A percentile compares a stretch with the other conserved stretches of the same genome.
phyloP scores from a whole-genome alignment of 1,140 invertebrate species.

The Macrocentrus cingulum region DNA sequence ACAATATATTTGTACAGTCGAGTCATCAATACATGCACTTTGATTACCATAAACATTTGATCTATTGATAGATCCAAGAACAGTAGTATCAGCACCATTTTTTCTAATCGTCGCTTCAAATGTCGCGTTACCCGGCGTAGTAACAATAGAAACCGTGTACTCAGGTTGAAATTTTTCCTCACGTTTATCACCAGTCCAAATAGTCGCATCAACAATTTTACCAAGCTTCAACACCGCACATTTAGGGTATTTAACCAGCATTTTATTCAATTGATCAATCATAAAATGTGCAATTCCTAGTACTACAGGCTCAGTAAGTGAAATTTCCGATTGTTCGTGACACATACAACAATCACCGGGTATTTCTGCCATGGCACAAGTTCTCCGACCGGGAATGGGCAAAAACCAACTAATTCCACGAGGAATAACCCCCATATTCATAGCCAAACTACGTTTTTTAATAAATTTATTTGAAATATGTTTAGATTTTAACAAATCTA shows the following conservation, averaged over 20 bases:
- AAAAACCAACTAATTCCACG: conserved; percentile 77
- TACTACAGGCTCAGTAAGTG: conserved; percentile 56
- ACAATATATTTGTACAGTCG: conserved; percentile 76
- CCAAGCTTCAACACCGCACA: conserved; percentile 63
- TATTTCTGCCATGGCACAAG: conserved; percentile 74
- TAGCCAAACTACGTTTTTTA: conserved; percentile 30
- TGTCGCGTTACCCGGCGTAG: conserved; percentile 69
- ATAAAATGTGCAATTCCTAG: conserved; percentile 61
- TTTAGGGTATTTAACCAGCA: conserved; percentile 62
- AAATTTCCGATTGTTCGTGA: conserved; percentile 62
- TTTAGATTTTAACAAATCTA: conserved; percentile 62
- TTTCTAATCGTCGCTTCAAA: conserved; percentile 72
- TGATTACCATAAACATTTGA: conserved; percentile 82
- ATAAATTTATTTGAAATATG: conserved; percentile 42
- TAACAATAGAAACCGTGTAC: conserved; percentile 68
- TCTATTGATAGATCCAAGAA: conserved; percentile 69
- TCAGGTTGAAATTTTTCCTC: conserved; percentile 56
- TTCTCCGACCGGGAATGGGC: conserved; percentile 69
- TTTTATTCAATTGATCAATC: conserved; percentile 65
- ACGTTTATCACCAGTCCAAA: conserved; percentile 56
- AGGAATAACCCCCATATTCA: conserved; percentile 41
- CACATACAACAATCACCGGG: conserved; percentile 85
- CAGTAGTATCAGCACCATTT: conserved; percentile 52
- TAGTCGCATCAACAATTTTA: conserved; percentile 61
- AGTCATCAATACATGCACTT: conserved; percentile 75